Evolutionary conservation across 2,797 vertebrate genomes (phyloP), one percentile per base, ranked within the genome.

Genomic region (Cirrhinus molitorella): DNA sequence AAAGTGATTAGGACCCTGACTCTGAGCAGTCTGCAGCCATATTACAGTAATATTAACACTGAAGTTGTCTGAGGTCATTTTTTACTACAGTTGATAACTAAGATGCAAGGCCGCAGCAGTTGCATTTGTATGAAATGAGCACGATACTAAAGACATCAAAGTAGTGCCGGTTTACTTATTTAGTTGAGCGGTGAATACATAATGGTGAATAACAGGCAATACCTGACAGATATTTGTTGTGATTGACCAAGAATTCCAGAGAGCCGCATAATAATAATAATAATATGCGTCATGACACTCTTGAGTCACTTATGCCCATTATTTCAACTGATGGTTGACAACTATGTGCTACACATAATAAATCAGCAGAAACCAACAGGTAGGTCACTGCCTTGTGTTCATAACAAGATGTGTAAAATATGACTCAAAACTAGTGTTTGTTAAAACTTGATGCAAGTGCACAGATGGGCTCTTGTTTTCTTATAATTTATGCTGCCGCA

Each of bases 401-500:
- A 34, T 72, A 63, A 63, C 49, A 72, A 72, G 9, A 49, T 0
- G 9, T 47, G 40, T 47, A 79, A 79, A 74, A 80, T 17, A 37
- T 21, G 37, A 37, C 17, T 68, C 59, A 73, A 61, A 75, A n/a
- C n/a, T 21, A 49, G 28, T 28, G 57, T 47, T 63, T 78, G 75
- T 49, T 72, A 72, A 74, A 81, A 81, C 70, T 51, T 74, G 34
- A 80, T 43, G 70, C 28, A 49, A 73, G 43, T 49, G 51, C 78
- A 59, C 77, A 85, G 78, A 80, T 85, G 83, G 78, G 55, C 2
- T 45, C 45, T 31, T 55, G 55, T 71, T 72, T 73, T 53, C 66
- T 70, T 51, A 19, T 75, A 75, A 67, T 68, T 75, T 75, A 66
- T 67, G 77, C 71, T 31, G 51, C 21, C 49, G 73, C 31, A 59